Evolutionary conservation across 2,888 invertebrate species (phyloP).

Genomic region (Apamea sordens): DNA sequence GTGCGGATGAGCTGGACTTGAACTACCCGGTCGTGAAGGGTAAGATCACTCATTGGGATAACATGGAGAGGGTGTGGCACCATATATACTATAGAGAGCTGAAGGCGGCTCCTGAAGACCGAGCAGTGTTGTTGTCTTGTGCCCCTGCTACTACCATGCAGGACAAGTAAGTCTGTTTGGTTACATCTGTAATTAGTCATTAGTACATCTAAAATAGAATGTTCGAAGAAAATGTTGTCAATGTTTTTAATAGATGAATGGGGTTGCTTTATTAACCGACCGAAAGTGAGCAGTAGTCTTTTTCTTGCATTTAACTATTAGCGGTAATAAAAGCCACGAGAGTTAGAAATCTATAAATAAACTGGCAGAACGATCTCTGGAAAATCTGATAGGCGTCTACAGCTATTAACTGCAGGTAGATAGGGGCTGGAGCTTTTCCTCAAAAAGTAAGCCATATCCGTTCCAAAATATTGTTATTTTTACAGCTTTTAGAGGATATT

Average conservation of each 20-base stretch:
- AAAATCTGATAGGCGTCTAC: not conserved
- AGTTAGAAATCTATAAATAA: not conserved
- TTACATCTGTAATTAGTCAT: too few species aligned
- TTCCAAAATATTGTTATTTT: not conserved
- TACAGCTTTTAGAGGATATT: not conserved
- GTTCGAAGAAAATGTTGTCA: not conserved
- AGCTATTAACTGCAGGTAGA: not conserved
- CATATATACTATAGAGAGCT: constrained; percentile 82
- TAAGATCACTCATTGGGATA: constrained; percentile 83
- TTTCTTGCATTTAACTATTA: not conserved
- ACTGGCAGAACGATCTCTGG: not conserved
- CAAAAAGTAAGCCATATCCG: not conserved
- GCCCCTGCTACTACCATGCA: constrained; percentile 71
- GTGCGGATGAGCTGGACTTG: constrained; percentile 74
- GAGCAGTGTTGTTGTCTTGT: constrained; percentile 77
- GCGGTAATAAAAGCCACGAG: not conserved
- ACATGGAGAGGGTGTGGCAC: constrained; percentile 86
- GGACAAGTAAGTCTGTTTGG: constrained; percentile 78
- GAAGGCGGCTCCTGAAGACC: constrained; percentile 84
- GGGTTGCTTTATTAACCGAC: not conserved
- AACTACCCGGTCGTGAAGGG: constrained; percentile 77
- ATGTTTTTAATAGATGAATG: not conserved
- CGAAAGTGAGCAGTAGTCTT: not conserved
- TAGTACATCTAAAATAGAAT: not conserved
- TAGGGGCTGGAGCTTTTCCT: not conserved